Percentiles rank a stretch among this genome's conserved stretches.
Evolutionary conservation across 1,140 invertebrate genomes (phyloP).

Genomic region (Plectrocnemia conspersa): DNA sequence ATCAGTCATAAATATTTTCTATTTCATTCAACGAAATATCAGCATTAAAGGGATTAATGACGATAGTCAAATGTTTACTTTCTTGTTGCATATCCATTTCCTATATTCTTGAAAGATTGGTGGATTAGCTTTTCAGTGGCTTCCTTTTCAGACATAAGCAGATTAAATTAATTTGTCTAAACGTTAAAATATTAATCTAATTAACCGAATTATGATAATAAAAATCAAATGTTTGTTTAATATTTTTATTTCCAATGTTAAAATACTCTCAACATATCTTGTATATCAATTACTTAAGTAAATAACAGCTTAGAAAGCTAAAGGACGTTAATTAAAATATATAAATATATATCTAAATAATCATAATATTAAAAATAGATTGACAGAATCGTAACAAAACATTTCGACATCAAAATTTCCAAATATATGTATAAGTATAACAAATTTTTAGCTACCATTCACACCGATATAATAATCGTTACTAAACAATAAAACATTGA

Average conservation of each 20-base stretch:
- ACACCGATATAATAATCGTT: conserved; percentile 4
- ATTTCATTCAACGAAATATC: no score
- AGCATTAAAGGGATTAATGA: no score
- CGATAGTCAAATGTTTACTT: no score
- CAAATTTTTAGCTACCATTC: conserved; percentile 6
- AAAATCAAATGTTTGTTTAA: conserved; percentile 9
- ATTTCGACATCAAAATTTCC: neutral
- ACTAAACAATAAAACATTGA: neutral
- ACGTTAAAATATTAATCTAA: no score
- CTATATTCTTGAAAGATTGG: no score
- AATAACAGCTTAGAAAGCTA: conserved; percentile 32
- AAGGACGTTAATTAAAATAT: conserved; percentile 20
- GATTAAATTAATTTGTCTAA: no score
- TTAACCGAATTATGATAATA: no score
- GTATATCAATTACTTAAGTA: conserved; percentile 31
- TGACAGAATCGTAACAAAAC: conserved; percentile 1
- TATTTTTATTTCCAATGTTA: conserved; percentile 34
- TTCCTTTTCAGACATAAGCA: no score
- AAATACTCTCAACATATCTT: conserved; percentile 34
- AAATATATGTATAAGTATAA: neutral
- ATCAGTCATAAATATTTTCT: no score
- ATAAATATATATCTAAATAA: conserved; percentile 20
- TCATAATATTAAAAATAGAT: conserved; percentile 14
- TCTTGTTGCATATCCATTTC: no score
- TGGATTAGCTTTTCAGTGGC: no score